Evolutionary conservation across 2,888 invertebrate genomes (phyloP), one percentile per base, ranked within the genome.

Genomic region (Nephrotoma flavescens): DNA sequence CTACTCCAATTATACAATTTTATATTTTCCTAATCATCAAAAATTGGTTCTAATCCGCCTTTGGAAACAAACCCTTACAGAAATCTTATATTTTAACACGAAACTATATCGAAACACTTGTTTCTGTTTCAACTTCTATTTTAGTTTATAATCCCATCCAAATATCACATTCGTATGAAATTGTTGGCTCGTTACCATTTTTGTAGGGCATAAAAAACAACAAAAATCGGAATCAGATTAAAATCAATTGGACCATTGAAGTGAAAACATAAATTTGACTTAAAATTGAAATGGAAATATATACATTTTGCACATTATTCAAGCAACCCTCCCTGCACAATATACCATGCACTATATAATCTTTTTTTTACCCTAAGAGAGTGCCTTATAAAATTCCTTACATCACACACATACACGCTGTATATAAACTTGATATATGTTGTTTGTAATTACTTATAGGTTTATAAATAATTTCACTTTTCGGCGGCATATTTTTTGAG

Each of bases 221-320:
- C 71, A 19, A 71, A 71, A 19, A 71, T 15, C 52, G n/a, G 71
- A 71, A 71, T 31, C 71, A 71, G 71, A 71, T 71, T 71, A 71
- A 71, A 71, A 71, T 71, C 71, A 84, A 84, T 84, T 84, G 84
- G 42, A 42, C 42, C 84, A 84, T 84, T 84, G 84, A 84, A 84
- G 84, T 84, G 84, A 42, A 84, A 84, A 84, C 41, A 84, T 84
- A 84, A 84, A 84, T 84, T 84, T 84, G 84, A 84, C 84, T 84
- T 84, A 84, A 84, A 47, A 71, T 19, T 71, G 31, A 71, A 71
- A 71, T 71, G 31, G 31, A 71, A 71, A 71, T 71, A 71, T 52
- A 15, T 71, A 71, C 11, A 31, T 71, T 71, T 71, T 71, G 71
- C 2, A 71, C 31, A 71, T 31, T 71, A 71, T 31, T 19, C 31